Evolutionary conservation across 2,888 invertebrate genomes (phyloP), one percentile per base, ranked within the genome.

Genomic region (Dyspetes luteomarginatus): DNA sequence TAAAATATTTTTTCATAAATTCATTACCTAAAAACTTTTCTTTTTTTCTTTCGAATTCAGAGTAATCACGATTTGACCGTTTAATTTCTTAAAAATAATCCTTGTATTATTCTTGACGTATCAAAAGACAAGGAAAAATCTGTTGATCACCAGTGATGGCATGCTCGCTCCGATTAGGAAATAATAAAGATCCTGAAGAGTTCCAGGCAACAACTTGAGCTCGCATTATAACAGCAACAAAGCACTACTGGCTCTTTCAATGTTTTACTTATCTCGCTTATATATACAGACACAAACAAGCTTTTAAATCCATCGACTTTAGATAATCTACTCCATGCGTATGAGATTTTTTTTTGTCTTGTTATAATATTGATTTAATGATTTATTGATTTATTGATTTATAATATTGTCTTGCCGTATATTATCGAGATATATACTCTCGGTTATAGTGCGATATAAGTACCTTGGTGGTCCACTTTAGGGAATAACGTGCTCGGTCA

Each of bases 301-400:
- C 60, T 75, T 68, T 52, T 68, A 52, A 68, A 75, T 60, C 43
- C 50, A 68, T 58, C 48, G 7, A 43, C 52, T 50, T 67, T 43
- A 41, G 52, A 75, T 56, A 56, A 56, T 52, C 26, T n/a, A n/a
- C n/a, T 24, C n/a, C 45, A 15, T 17, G 9, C 5, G 36, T 56
- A 12, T 12, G 36, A 36, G 9, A 36, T 7, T 12, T 7, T 12
- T 7, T 2, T 4, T n/a, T 1, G 43, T n/a, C 9, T 22, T 43
- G 50, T 60, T 15, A 30, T 68, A 24, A 52, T 68, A 68, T 43
- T 50, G 60, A 68, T 43, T 28, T 24, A 17, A 41, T 22, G 28
- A n/a, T n/a, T n/a, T n/a, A n/a, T n/a, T n/a, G n/a, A n/a, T n/a
- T n/a, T n/a, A n/a, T n/a, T n/a, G n/a, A n/a, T n/a, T n/a, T n/a